These are phyloP conservation scores for Troides oblongomaculatus DNA, from an alignment of 2,888 invertebrate genomes.

Conservation along the genomic window DNA sequence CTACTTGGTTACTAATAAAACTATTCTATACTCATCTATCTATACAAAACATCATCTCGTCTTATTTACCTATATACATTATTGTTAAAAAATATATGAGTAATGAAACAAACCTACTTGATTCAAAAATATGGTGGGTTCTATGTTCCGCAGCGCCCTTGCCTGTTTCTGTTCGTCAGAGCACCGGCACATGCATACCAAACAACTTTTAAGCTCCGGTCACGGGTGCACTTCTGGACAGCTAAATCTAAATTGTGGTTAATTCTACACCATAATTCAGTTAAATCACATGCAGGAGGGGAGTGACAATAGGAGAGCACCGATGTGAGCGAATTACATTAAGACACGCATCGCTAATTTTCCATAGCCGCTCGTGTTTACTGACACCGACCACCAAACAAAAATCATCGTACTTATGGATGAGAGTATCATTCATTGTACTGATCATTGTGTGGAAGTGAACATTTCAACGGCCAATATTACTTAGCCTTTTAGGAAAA, in stretches of 20 bases:
- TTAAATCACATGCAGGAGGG: slow-evolving; percentile 77
- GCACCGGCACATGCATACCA: slow-evolving; percentile 47
- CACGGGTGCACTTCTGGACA: slow-evolving; percentile 65
- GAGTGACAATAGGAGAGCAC: slow-evolving; percentile 75
- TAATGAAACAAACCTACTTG: slow-evolving; percentile 52
- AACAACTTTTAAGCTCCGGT: slow-evolving; percentile 41
- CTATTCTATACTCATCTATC: too few relatives aligned
- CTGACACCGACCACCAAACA: slow-evolving; percentile 59
- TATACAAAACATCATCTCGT: background rate
- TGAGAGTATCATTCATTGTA: slow-evolving; percentile 46
- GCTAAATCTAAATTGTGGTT: slow-evolving; percentile 72
- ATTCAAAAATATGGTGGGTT: slow-evolving; percentile 44
- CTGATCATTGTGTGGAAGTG: slow-evolving; percentile 21
- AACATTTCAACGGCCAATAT: slow-evolving; percentile 33
- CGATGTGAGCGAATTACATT: slow-evolving; percentile 79
- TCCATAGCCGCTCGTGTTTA: slow-evolving; percentile 61
- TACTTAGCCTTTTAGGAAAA: background rate
- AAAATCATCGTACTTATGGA: slow-evolving; percentile 47
- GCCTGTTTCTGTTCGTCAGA: slow-evolving; percentile 47
- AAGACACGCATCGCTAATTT: slow-evolving; percentile 74
- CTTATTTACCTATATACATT: background rate
- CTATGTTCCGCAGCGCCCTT: slow-evolving; percentile 48
- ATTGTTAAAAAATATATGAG: background rate
- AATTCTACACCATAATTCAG: slow-evolving; percentile 76
- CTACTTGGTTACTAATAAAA: too few relatives aligned